Conservation (phyloP, 35 echinoderm and acorn worm genomes). For the Holothuria glaberrima region DNA sequence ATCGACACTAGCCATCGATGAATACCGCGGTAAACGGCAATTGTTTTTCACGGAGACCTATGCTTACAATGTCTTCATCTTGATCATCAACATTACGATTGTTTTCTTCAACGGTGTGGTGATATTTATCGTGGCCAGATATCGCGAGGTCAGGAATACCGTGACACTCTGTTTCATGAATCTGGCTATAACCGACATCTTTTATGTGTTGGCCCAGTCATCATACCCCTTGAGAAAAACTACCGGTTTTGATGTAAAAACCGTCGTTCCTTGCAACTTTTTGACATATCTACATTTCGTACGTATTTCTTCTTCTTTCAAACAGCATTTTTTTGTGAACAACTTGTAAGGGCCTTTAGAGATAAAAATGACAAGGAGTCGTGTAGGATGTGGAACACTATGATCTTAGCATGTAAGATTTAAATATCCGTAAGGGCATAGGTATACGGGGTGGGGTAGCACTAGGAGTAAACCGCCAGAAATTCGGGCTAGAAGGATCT, state of each 20-base stretch:
- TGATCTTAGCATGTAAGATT: too few relatives aligned
- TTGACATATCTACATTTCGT: background rate
- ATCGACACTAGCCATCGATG: background rate
- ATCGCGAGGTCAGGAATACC: slow-evolving; percentile 29
- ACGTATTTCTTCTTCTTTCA: background rate
- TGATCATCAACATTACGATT: background rate
- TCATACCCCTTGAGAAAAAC: background rate
- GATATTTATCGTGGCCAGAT: slow-evolving; percentile 23
- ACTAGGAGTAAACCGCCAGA: too few relatives aligned
- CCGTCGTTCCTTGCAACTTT: background rate
- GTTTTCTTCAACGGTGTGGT: slow-evolving; percentile 12
- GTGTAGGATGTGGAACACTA: too few relatives aligned
- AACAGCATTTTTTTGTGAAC: too few relatives aligned
- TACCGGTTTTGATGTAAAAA: background rate
- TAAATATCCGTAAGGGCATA: too few relatives aligned
- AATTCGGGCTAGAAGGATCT: too few relatives aligned
- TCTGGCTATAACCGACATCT: slow-evolving; percentile 34
- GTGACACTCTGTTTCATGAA: slow-evolving; percentile 26
- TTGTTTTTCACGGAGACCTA: slow-evolving; percentile 14
- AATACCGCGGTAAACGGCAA: background rate
- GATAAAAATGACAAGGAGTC: too few relatives aligned
- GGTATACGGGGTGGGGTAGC: too few relatives aligned
- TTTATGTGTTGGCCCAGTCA: background rate
- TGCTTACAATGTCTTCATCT: background rate
- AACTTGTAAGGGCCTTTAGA: too few relatives aligned